A percentile compares a stretch with the other conserved stretches of the same genome.
These are phyloP conservation scores for Ichneumoninae sp. DNA, from an alignment of 2,888 invertebrate genomes.

Conservation along the genomic window DNA sequence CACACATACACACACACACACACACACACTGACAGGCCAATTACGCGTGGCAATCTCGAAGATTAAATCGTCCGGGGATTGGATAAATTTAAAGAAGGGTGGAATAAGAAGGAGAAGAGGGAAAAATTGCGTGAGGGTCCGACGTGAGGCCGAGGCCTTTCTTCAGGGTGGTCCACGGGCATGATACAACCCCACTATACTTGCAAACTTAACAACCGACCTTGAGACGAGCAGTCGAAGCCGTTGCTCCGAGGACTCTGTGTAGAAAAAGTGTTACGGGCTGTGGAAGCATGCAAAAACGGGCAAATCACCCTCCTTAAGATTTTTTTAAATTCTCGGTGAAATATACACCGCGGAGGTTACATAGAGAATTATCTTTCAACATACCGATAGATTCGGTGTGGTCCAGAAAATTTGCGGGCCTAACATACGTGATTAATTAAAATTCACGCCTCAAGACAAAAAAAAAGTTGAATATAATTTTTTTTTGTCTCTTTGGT, in stretches of 20 bases:
- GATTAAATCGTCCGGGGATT: conserved; percentile 65
- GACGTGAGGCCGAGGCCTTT: conserved; percentile 50
- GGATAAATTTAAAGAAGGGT: conserved; percentile 18
- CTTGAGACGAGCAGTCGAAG: conserved; percentile 68
- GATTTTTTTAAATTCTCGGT: conserved; percentile 41
- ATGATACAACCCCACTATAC: conserved; percentile 67
- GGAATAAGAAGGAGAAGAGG: conserved; percentile 31
- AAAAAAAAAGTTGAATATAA: not conserved
- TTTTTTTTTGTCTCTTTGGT: not conserved
- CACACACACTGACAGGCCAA: conserved; percentile 45
- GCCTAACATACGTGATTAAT: conserved; percentile 2
- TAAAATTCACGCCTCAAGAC: not conserved
- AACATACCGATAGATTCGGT: not conserved
- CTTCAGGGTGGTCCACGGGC: conserved; percentile 71
- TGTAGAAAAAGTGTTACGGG: conserved; percentile 42
- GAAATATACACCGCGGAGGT: conserved; percentile 1
- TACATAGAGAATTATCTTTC: conserved; percentile 23
- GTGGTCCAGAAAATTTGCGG: not conserved
- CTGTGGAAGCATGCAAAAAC: conserved; percentile 58
- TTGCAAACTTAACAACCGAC: conserved; percentile 73
- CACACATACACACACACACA: conserved; percentile 25
- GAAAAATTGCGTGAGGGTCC: conserved; percentile 43
- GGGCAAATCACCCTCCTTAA: conserved; percentile 51
- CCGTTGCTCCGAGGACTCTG: conserved; percentile 35
- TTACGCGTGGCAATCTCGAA: conserved; percentile 54